A percentile compares a stretch with the other conserved stretches of the same genome.
Conservation (phyloP, 1,140 invertebrate genomes). For the Eueides isabella region DNA sequence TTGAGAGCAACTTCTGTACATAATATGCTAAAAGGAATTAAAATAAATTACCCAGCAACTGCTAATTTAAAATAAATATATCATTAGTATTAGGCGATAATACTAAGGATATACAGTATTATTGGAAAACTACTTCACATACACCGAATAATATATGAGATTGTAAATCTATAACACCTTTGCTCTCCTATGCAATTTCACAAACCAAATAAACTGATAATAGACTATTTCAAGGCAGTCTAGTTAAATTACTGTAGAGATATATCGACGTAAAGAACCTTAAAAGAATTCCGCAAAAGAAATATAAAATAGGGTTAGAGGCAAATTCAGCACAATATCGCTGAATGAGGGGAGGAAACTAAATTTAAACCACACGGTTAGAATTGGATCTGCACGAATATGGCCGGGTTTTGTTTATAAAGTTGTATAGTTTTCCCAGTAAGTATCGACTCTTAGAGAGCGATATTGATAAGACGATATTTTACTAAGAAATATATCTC, state of each 20-base stretch:
- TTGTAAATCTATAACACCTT: background rate
- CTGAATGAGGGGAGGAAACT: constrained; percentile 23
- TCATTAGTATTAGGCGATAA: too few relatives aligned
- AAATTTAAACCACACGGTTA: constrained; percentile 28
- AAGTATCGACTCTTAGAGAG: background rate
- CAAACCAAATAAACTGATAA: constrained; percentile 1
- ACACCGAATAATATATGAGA: background rate
- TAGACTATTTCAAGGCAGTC: constrained; percentile 9
- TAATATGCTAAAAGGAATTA: too few relatives aligned
- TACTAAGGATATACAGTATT: too few relatives aligned
- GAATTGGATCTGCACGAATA: constrained; percentile 12
- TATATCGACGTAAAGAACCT: constrained; percentile 17
- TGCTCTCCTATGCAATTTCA: background rate
- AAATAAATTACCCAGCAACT: too few relatives aligned
- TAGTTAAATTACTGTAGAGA: constrained; percentile 17
- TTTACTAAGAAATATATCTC: background rate
- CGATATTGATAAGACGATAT: background rate
- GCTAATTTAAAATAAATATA: too few relatives aligned
- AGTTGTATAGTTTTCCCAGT: constrained; percentile 5
- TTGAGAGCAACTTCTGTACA: too few relatives aligned
- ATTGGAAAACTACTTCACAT: too few relatives aligned
- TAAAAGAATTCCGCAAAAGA: constrained; percentile 7
- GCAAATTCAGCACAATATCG: constrained; percentile 13
- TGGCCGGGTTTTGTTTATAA: constrained; percentile 7
- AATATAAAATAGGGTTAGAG: constrained; percentile 21